These are phyloP conservation scores for Sceloporus tristichus DNA, from an alignment of 2,113 vertebrate genomes.

Conservation along the genomic window DNA sequence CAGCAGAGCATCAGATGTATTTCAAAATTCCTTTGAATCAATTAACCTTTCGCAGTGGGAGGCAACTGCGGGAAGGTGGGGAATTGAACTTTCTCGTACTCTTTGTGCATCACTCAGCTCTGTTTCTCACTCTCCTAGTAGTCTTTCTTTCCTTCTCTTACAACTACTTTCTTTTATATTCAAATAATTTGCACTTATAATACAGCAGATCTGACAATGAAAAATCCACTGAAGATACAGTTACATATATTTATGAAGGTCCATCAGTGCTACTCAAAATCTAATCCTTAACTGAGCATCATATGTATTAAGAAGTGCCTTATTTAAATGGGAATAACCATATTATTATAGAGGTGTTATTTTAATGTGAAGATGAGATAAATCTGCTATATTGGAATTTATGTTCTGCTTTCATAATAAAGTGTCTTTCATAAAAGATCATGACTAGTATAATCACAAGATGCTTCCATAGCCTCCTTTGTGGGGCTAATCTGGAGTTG, in stretches of 20 bases:
- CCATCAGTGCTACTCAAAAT: background rate
- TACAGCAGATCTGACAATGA: constrained; percentile 1
- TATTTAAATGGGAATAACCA: constrained; percentile 24
- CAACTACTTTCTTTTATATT: background rate
- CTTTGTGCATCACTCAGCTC: constrained; percentile 6
- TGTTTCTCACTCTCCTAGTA: constrained; percentile 2
- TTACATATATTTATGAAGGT: background rate
- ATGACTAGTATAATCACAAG: background rate
- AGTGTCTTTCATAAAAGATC: background rate
- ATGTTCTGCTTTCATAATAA: background rate
- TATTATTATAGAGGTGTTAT: background rate
- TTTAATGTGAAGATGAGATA: constrained; percentile 3
- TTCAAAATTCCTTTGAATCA: constrained; percentile 21
- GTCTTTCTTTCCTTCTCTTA: background rate
- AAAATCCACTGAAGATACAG: background rate
- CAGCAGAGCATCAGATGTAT: background rate
- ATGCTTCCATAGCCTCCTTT: background rate
- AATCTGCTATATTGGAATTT: background rate
- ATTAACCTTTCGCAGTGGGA: background rate
- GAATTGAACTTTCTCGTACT: background rate
- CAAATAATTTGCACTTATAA: background rate
- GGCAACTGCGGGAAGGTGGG: background rate
- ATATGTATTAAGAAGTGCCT: constrained; percentile 4
- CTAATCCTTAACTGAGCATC: background rate
- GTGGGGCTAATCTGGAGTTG: background rate